Conservation (phyloP, 2,113 vertebrate species). For the Conger conger region DNA sequence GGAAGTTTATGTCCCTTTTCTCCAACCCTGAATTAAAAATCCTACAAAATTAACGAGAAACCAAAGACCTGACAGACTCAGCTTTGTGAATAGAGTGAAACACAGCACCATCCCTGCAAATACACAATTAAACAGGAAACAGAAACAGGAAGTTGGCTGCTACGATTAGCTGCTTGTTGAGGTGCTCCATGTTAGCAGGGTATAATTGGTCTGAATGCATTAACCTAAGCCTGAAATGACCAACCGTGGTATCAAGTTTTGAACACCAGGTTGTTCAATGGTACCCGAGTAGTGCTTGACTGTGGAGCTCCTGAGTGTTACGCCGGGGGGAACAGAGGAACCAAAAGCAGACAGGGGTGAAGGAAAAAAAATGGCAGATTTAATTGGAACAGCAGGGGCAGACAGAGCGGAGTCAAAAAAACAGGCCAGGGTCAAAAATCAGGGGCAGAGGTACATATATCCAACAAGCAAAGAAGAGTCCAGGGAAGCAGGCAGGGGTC, state of each 20-base stretch:
- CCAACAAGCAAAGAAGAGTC: no score
- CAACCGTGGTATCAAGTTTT: constrained; percentile 6
- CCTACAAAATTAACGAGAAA: constrained; percentile 26
- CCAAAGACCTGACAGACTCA: constrained; percentile 19
- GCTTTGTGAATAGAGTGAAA: constrained; percentile 33
- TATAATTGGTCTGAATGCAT: neutral
- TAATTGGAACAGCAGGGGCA: no score
- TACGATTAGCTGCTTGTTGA: neutral
- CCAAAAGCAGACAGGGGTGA: no score
- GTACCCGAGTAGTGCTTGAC: neutral
- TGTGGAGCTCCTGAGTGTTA: no score
- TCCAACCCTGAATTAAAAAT: constrained; percentile 13
- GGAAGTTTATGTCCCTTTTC: constrained; percentile 14
- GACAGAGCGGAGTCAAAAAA: no score
- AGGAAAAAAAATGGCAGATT: no score
- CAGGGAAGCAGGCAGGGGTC: no score
- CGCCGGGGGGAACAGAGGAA: no score
- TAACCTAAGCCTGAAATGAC: constrained; percentile 7
- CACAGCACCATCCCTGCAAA: constrained; percentile 18
- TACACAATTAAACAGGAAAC: constrained; percentile 31
- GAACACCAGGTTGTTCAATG: neutral
- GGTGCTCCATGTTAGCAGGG: neutral
- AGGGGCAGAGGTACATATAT: no score
- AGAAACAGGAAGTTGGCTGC: constrained; percentile 6
- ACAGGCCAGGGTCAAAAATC: no score